Conservation (phyloP, 1,140 invertebrate species). For the Neodiprion virginianus region DNA sequence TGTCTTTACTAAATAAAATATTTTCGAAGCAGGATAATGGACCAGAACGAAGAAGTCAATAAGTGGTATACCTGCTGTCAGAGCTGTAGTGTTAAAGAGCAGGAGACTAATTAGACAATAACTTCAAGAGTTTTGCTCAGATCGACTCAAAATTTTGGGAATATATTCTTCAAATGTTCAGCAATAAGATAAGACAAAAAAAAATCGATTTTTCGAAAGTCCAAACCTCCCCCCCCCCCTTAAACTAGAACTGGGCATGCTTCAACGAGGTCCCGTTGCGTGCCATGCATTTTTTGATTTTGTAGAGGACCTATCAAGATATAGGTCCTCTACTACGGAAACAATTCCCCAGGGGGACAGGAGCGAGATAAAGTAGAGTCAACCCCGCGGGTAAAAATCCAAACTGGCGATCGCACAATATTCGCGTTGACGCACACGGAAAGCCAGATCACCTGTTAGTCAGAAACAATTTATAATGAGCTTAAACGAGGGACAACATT, state of each 20-base stretch:
- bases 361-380: neutral
- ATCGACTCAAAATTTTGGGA: too few relatives aligned
- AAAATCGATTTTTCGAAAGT: too few relatives aligned
- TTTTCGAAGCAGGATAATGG: too few relatives aligned
- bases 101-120: too few relatives aligned
- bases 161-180: too few relatives aligned
- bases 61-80: too few relatives aligned
- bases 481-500: constrained; percentile 8
- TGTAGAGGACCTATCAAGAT: constrained; percentile 14
- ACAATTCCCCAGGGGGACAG: neutral
- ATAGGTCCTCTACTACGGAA: neutral
- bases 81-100: too few relatives aligned
- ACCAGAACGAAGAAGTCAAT: too few relatives aligned
- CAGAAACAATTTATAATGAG: constrained; percentile 26
- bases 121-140: too few relatives aligned
- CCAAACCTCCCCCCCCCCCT: neutral
- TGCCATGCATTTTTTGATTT: constrained; percentile 19
- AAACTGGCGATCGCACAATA: neutral
- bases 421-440: constrained; percentile 25
- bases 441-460: constrained; percentile 30
- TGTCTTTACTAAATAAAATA: too few relatives aligned
- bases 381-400: constrained; percentile 11
- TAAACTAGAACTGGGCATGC: constrained; percentile 24
- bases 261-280: constrained; percentile 15
- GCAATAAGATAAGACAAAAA: too few relatives aligned